Base-by-base conservation (phyloP, 92 coral and sea anemone genomes). In the Micromussa lordhowensis region DNA sequence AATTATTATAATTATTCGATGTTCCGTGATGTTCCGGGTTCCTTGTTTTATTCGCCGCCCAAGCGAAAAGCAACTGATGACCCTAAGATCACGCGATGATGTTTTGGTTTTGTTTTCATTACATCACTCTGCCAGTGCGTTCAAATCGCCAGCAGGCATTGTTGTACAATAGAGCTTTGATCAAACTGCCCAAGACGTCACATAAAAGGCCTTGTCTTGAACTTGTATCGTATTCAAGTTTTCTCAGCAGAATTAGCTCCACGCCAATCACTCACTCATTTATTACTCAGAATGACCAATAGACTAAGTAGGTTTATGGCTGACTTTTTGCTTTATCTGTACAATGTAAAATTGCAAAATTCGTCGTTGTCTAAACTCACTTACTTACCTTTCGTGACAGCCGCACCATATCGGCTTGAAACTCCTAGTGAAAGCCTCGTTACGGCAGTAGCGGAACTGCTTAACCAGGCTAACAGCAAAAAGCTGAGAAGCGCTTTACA, bases 361-460 rank as follows among this genome's bases (percentile, higher is more conserved):
- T 44, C 38, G 38, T 5, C 38, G 38, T 36, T 36, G 38, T 36
- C 38, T 36, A 36, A 5, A 2, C 38, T 2, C 21, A 14, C 40
- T 70, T 78, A 31, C 88, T 74, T n/a, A 84, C 88, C 88, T 84
- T 30, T 38, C 19, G 6, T 16, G 16, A 38, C 29, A 10, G 21
- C 31, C 48, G 77, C 10, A 68, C 30, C 63, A 48, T 36, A 31
- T 44, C 75, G 54, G n/a, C 22, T 69, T 16, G 78, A n/a, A n/a
- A n/a, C n/a, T n/a, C n/a, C n/a, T n/a, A n/a, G n/a, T n/a, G n/a
- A 53, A 22, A 29, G 29, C 18, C 51, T 69, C 19, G 66, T 10
- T n/a, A 26, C 18, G 14, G 74, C 81, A 57, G 75, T 58, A 74
- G 58, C 58, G 9, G 34, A 57, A 58, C 58, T 55, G 12, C 38